phyloP scores from a whole-genome alignment of 2,888 invertebrate species.

The Phortica okadai region DNA sequence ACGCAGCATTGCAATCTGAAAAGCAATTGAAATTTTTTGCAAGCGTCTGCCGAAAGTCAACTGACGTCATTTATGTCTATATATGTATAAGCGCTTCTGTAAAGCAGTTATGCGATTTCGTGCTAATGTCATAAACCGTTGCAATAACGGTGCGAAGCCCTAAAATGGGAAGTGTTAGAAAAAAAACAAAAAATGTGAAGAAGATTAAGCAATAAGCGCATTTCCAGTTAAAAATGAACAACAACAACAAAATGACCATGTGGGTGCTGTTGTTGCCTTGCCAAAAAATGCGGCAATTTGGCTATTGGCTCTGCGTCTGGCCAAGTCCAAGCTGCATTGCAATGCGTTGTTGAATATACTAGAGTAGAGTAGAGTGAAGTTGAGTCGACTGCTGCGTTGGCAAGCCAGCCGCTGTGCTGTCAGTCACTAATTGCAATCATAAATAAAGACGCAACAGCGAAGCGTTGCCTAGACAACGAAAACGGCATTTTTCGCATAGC shows the following conservation, averaged over 20 bases:
- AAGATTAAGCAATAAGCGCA: neutral
- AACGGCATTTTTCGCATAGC: slow-evolving; percentile 17
- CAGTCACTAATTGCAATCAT: slow-evolving; percentile 27
- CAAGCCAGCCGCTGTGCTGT: neutral
- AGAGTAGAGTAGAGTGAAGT: neutral
- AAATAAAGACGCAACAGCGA: slow-evolving; percentile 25
- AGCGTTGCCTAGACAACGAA: slow-evolving; percentile 1
- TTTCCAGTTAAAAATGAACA: neutral
- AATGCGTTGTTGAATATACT: neutral
- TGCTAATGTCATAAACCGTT: neutral
- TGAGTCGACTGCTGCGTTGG: neutral
- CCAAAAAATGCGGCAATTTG: slow-evolving; percentile 12
- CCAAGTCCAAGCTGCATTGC: neutral
- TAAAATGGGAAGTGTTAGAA: slow-evolving; percentile 5
- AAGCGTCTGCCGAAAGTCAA: too few relatives aligned
- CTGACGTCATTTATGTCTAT: neutral
- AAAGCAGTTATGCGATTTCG: neutral
- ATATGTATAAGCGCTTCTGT: neutral
- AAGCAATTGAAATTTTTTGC: too few relatives aligned
- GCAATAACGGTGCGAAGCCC: neutral
- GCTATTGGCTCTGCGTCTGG: neutral
- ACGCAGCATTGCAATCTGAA: too few relatives aligned
- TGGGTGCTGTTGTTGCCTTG: slow-evolving; percentile 9
- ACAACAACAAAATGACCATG: neutral
- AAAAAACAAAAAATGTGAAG: neutral